Evolutionary conservation across 2,888 invertebrate genomes (phyloP), one percentile per base, ranked within the genome.

Genomic region (Oscheius sp.): DNA sequence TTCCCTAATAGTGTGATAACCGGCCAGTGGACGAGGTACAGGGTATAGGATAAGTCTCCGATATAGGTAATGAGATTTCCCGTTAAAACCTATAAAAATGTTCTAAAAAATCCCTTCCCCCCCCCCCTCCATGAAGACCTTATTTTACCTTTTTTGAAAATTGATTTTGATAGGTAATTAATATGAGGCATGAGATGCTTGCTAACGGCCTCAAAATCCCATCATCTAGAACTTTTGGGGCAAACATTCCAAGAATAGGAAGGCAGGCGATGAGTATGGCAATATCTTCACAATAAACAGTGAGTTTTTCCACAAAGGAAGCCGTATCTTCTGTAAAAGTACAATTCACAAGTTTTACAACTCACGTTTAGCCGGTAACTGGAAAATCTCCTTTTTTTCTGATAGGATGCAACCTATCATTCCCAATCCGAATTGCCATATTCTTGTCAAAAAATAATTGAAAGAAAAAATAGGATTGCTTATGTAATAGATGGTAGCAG

Each of bases 351-450:
- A 45, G 12, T 20, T 45, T 45, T 45, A 12, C 12, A 45, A 45
- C 20, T 20, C 45, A 17, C 8, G 14, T 45, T 17, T 6, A 17
- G n/a, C n/a, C n/a, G n/a, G n/a, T n/a, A n/a, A n/a, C n/a, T n/a
- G n/a, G n/a, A n/a, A n/a, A n/a, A n/a, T n/a, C n/a, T n/a, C n/a
- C n/a, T n/a, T n/a, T n/a, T n/a, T 45, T 45, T 6, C 6, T 17
- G 17, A 45, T 9, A 36, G 4, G 38, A 56, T 22, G 36, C n/a
- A 56, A 6, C 36, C 56, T 36, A 61, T 61, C 61, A 61, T 61
- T 44, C 61, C 61, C 0, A 26, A 26, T 44, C 44, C 61, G 26
- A 61, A 61, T 17, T 61, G 61, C 61, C 61, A 61, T 0, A 61
- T 9, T 17, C 61, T 44, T 17, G 44, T 26, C 1, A 45, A n/a